Percentiles rank a stretch among this genome's conserved stretches.
Conservation (phyloP, 92 coral and sea anemone species). For the Palythoa grandis region DNA sequence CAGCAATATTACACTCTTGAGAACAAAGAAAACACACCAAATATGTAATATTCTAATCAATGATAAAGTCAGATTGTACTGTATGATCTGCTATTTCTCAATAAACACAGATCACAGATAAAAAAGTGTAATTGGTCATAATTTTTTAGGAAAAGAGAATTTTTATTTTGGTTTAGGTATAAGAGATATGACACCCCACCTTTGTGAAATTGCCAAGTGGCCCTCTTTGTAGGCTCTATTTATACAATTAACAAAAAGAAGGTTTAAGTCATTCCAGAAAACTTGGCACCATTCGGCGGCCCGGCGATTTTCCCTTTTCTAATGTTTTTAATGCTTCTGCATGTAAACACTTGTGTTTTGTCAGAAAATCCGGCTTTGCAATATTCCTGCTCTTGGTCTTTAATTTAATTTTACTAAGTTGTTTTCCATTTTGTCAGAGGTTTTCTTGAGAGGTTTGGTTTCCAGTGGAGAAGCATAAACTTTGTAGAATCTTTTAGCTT, state of each 20-base stretch:
- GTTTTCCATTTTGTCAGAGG: not conserved
- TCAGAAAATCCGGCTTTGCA: not conserved
- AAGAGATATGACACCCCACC: constrained; percentile 30
- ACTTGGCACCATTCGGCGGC: constrained; percentile 30
- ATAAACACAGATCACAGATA: constrained; percentile 36
- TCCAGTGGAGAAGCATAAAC: not conserved
- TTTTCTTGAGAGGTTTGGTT: not conserved
- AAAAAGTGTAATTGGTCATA: constrained; percentile 44
- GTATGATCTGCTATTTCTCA: no score
- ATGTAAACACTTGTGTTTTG: constrained; percentile 16
- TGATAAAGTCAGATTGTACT: no score
- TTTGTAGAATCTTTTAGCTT: not conserved
- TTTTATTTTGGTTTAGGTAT: constrained; percentile 17
- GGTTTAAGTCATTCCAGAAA: constrained; percentile 34
- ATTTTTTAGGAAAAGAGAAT: constrained; percentile 28
- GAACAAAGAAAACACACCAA: no score
- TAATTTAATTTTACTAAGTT: not conserved
- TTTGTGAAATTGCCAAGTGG: constrained; percentile 38
- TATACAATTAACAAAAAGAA: constrained; percentile 21
- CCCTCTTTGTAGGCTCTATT: constrained; percentile 33
- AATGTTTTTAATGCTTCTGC: constrained; percentile 17
- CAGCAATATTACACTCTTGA: not conserved
- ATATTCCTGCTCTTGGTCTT: not conserved
- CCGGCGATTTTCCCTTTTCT: constrained; percentile 45
- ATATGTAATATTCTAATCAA: no score